Evolutionary conservation across 2,888 invertebrate genomes (phyloP), one percentile per base, ranked within the genome.

Genomic region (Erpobdella octoculata): DNA sequence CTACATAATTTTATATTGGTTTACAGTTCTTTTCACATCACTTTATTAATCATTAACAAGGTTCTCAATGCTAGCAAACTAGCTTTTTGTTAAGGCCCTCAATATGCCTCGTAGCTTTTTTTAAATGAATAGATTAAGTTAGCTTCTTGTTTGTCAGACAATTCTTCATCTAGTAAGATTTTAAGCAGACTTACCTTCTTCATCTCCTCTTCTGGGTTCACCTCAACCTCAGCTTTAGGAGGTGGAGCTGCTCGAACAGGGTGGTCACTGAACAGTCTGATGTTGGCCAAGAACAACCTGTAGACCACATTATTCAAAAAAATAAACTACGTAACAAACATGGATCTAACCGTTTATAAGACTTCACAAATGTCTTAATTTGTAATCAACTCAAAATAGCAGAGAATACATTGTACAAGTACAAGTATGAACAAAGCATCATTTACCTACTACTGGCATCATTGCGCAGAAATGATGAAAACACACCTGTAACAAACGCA

Each of bases 401-500:
- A 53, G 12, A 12, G 53, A n/a, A 53, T 21, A 9, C 53, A 53
- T 25, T 25, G 9, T 1, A 21, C 28, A 21, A 53, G 2, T 53
- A 21, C 15, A 53, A 53, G 4, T n/a, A n/a, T n/a, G n/a, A n/a
- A n/a, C n/a, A n/a, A n/a, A n/a, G n/a, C n/a, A n/a, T 53, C 8
- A 8, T 28, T 53, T 53, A 53, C 53, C 28, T 53, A 21, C 21
- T 21, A 21, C 46, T 46, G 53, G 53, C 18, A 28, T 53, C 53
- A 21, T 53, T 53, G 53, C 21, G 53, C 53, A 53, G 28, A 53
- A 53, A n/a, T n/a, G n/a, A n/a, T n/a, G n/a, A n/a, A n/a, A n/a
- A n/a, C n/a, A n/a, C n/a, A n/a, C n/a, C 53, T 53, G 53, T 28
- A 53, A 53, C 9, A 53, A 53, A 53, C 21, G 4, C 4, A 53